Evolutionary conservation across 2,113 vertebrate genomes (phyloP), one percentile per base, ranked within the genome.

Genomic region (Mohoua ochrocephala): DNA sequence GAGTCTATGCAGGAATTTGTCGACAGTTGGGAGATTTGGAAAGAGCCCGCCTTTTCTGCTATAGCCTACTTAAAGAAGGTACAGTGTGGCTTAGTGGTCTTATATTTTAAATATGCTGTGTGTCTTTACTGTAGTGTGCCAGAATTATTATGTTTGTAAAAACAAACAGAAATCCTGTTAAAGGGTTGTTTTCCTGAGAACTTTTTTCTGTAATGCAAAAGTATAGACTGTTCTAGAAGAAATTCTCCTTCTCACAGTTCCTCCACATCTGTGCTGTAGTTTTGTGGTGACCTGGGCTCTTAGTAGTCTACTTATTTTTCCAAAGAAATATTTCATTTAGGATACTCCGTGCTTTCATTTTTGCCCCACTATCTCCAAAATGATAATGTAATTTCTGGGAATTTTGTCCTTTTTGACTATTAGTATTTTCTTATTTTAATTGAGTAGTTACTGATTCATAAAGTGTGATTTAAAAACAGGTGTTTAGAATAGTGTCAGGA

Each of bases 1-100:
- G 99, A 93, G 98, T 99, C 45, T 99, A 99, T 57, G 97, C 97
- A 26, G 99, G 98, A 10, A 76, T 99, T 65, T 99, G 99, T 87
- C 98, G 99, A 57, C 99, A 99, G 69, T 92, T 98, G 19, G 97
- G 98, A 61, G 98, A 99, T 91, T 75, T 98, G 95, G 99, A 99
- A 91, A 98, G 98, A 94, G 99, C 98, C 13, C 99, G 98, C 27
- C 84, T 99, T n/a, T 97, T 99, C 65, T 99, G 98, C 85, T 99
- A 99, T 74, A 99, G 98, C 89, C 94, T 99, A 10, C 98, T 99
- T 31, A 98, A 98, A 91, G 99, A 99, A 98, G 99, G 99, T 99
- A 87, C 33, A 79, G 39, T 41, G 10, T 16, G 19, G 5, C 33
- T 30, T 63, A 21, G 44, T n/a, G n/a, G 28, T 41, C 26, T 65